A percentile compares a stretch with the other conserved stretches of the same genome.
Evolutionary conservation across 1,140 invertebrate genomes (phyloP).

Genomic region (Drosophila virilis): DNA sequence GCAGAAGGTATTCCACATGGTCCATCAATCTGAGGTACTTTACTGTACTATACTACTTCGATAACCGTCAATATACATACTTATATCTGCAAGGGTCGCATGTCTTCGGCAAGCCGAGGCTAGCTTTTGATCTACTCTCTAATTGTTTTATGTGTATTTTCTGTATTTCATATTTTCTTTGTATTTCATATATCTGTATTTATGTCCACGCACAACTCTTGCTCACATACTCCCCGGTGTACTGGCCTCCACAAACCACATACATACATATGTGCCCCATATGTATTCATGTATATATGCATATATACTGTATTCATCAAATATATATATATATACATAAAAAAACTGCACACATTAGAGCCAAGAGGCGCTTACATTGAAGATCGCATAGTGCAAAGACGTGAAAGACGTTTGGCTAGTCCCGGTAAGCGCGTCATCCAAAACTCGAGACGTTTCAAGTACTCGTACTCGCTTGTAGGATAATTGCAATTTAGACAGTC

Average conservation of each 20-base stretch:
- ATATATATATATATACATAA: neutral
- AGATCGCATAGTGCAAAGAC: slow-evolving; percentile 83
- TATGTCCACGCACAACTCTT: slow-evolving; percentile 40
- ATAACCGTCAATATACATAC: neutral
- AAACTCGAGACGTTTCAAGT: neutral
- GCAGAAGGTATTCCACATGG: neutral
- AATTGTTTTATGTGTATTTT: slow-evolving; percentile 23
- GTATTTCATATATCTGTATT: slow-evolving; percentile 35
- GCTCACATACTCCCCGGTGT: slow-evolving; percentile 32
- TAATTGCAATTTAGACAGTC: neutral
- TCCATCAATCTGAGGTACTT: no score
- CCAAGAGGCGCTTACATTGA: slow-evolving; percentile 78
- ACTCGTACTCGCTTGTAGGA: neutral
- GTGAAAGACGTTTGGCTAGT: slow-evolving; percentile 79
- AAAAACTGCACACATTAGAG: slow-evolving; percentile 58
- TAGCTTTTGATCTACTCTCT: neutral
- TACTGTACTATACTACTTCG: no score
- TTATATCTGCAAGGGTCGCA: neutral
- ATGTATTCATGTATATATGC: slow-evolving; percentile 30
- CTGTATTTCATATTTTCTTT: slow-evolving; percentile 44
- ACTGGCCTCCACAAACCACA: slow-evolving; percentile 21
- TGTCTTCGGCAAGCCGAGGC: slow-evolving; percentile 2
- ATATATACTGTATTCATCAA: slow-evolving; percentile 46
- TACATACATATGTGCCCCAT: slow-evolving; percentile 18
- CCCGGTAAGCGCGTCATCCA: slow-evolving; percentile 68